Conservation (phyloP, 2,888 invertebrate species). For the Lamellibrachia satsuma region DNA sequence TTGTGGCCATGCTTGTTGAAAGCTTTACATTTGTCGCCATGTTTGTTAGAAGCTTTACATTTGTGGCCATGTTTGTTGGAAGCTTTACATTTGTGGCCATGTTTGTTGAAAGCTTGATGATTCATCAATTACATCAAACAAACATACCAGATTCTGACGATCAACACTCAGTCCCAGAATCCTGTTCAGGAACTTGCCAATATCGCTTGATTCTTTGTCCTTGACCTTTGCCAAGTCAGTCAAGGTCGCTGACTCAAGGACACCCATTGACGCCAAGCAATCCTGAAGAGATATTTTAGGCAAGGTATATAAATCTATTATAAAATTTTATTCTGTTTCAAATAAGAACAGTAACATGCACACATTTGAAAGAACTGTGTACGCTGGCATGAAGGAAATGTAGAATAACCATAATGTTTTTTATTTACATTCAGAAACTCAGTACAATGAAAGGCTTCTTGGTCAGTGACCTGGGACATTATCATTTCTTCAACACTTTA, state of each 20-base stretch:
- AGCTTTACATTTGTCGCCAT: too few relatives aligned
- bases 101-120: too few relatives aligned
- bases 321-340: background rate
- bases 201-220: conserved; percentile 56
- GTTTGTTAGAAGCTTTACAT: too few relatives aligned
- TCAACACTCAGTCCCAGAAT: conserved; percentile 58
- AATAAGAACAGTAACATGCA: background rate
- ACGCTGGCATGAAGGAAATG: background rate
- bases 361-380: background rate
- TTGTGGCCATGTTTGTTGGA: too few relatives aligned
- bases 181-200: conserved; percentile 61
- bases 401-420: too few relatives aligned
- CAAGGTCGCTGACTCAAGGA: conserved; percentile 52
- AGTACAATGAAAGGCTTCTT: too few relatives aligned
- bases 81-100: too few relatives aligned
- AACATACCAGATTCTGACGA: conserved; percentile 56
- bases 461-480: too few relatives aligned
- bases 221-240: conserved; percentile 41
- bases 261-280: conserved; percentile 57
- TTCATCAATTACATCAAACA: background rate
- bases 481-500: too few relatives aligned
- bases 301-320: background rate
- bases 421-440: too few relatives aligned
- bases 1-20: too few relatives aligned
- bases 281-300: conserved; percentile 44